Evolutionary conservation across 2,113 vertebrate species (phyloP), one percentile per base, ranked within the genome.

Genomic region (Falcunculus frontatus): DNA sequence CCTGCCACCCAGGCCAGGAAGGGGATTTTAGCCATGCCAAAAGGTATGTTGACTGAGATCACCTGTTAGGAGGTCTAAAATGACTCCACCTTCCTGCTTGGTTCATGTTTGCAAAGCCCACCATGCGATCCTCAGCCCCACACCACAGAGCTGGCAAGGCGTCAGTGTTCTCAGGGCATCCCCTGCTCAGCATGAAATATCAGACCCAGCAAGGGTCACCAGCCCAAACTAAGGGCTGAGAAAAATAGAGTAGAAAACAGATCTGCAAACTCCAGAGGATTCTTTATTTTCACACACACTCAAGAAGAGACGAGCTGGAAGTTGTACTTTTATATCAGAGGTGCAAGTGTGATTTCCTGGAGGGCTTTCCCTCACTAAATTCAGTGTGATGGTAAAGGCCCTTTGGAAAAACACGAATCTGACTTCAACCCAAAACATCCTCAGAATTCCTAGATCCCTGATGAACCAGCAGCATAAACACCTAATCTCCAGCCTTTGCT

Each of bases 41-140:
- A 18, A 0, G 3, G 25, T 39, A 27, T 16, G 19, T 23, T 44
- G 55, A 21, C 47, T 10, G 37, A 52, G 32, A 49, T 21, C 16
- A 6, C 23, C 5, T 4, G 7, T 44, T 35, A 44, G 27, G 44
- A 68, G 47, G 35, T 75, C 16, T 57, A 23, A 47, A 80, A 50
- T 32, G 37, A 32, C 44, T 12, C 9, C 4, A 1, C 13, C 33
- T 83, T 39, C 60, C 47, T 7, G 3, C 69, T 23, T 2, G 11
- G 53, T 59, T 65, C 37, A 6, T 0, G 2, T 65, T 32, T 75
- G 32, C 46, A 64, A n/a, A 39, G 46, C 30, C 6, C 9, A 22
- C 56, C 13, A 6, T 0, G 1, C 0, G 0, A 29, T 44, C 6
- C 55, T 37, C 49, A 55, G 65, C 17, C 21, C n/a, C 39, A 4